Base-by-base conservation (phyloP, 2,113 vertebrate genomes). In the Percina caprodes region DNA sequence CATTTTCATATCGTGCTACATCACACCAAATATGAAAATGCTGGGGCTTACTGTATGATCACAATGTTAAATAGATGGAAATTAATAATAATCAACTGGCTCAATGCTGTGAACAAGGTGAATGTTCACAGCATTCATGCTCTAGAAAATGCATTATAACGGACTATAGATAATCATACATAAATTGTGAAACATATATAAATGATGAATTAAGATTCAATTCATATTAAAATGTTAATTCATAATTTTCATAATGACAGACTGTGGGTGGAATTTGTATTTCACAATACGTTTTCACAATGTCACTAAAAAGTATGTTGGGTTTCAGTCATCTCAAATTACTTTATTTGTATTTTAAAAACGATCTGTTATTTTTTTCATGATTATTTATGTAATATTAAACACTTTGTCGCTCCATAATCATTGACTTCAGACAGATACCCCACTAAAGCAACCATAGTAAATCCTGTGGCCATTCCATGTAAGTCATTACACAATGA, bases 401-500 rank as follows among this genome's bases (percentile, higher is more conserved):
- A 39, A 11, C 45, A 15, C 24, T 21, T 51, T 33, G 12, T 19
- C 12, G 12, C 26, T 35, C 45, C 21, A 3, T 26, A n/a, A 4
- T 24, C 30, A 7, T 52, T 46, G 60, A 9, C 61, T 2, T 45
- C 14, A 48, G 26, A 49, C 69, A 8, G 7, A 70, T 12, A 6
- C 15, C 12, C 8, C 9, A 13, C 24, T 21, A 26, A 39, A 13
- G 52, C 59, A 5, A 72, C 46, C 55, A 12, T 11, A 35, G 12
- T 26, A 39, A 52, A 52, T 49, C 74, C 79, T 14, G 56, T 3
- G n/a, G 79, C 24, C 21, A 11, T 26, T 39, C 35, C 54, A 48
- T 45, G 73, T 62, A 75, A 72, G 72, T 83, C 68, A 83, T 68
- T 45, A 18, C 70, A 39, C 59, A 80, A 11, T 15, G 49, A 66